These are phyloP conservation scores for Siniperca knerii DNA, from an alignment of 2,113 vertebrate genomes.

Conservation along the genomic window DNA sequence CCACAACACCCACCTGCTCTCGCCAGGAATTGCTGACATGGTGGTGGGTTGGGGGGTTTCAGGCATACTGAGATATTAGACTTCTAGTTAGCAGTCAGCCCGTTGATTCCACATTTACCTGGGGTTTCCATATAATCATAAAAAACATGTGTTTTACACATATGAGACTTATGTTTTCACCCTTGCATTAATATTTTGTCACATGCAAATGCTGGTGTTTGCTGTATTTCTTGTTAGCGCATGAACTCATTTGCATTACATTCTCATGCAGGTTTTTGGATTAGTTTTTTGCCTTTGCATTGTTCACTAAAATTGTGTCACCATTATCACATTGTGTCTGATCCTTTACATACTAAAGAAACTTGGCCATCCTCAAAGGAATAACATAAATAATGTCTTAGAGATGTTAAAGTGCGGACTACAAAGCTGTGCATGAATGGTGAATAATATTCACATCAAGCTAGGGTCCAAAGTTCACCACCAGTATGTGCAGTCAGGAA, in stretches of 20 bases:
- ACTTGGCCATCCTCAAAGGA: neutral
- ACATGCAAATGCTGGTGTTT: neutral
- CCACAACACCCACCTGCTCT: slow-evolving; percentile 58
- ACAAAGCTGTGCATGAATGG: neutral
- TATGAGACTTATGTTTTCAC: too few species aligned
- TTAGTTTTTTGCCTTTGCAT: neutral
- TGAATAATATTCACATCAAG: neutral
- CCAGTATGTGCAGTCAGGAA: slow-evolving; percentile 1
- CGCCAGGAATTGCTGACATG: slow-evolving; percentile 47
- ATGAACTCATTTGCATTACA: neutral
- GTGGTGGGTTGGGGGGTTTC: neutral
- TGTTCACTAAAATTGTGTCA: neutral
- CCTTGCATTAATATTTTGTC: neutral
- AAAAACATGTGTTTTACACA: too few species aligned
- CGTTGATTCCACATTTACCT: neutral
- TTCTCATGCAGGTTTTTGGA: neutral
- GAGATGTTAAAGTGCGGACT: neutral
- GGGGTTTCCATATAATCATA: slow-evolving; percentile 1
- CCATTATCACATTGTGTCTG: neutral
- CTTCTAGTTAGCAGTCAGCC: slow-evolving; percentile 7
- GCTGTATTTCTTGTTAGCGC: neutral
- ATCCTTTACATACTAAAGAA: neutral
- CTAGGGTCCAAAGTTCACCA: neutral
- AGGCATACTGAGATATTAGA: neutral
- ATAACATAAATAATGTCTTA: neutral